A percentile compares a stretch with the other conserved stretches of the same genome.
phyloP scores from a whole-genome alignment of 2,113 vertebrate species.

The Calidris pygmaea region DNA sequence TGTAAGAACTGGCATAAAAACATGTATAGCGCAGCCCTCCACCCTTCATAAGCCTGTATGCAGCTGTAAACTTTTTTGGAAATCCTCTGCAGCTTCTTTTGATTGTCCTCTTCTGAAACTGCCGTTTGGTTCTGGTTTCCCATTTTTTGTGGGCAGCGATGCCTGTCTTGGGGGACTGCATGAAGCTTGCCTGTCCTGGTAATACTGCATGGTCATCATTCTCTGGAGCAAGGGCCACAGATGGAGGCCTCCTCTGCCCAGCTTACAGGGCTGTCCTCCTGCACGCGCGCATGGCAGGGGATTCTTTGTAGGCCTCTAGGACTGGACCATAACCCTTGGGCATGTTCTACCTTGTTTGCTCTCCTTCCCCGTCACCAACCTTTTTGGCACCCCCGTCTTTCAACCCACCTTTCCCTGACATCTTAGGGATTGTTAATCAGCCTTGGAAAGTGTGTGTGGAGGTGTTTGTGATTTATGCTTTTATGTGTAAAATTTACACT shows the following conservation, averaged over 20 bases:
- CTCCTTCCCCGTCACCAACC: not conserved
- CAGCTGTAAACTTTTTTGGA: not conserved
- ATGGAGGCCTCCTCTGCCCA: not conserved
- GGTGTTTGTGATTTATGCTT: not conserved
- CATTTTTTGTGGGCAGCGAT: not conserved
- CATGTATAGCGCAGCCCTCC: accelerated
- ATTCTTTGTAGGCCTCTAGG: not conserved
- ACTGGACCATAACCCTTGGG: not conserved
- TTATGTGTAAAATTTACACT: not conserved
- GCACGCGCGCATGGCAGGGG: accelerated
- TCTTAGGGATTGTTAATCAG: not conserved
- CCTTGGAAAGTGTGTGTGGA: not conserved
- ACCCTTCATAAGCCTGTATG: not conserved
- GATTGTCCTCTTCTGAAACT: not conserved
- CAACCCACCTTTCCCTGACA: not conserved
- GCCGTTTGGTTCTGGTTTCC: not conserved
- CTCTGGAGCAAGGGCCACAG: not conserved
- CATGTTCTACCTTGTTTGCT: not conserved
- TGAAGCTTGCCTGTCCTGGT: not conserved
- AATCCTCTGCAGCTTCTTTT: not conserved
- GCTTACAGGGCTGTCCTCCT: not conserved
- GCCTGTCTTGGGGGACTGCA: not conserved
- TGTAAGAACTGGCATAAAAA: not conserved
- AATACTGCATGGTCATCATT: no score
- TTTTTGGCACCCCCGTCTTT: not conserved